phyloP scores from a whole-genome alignment of 2,797 vertebrate species.

The Otolemur crassicaudatus region DNA sequence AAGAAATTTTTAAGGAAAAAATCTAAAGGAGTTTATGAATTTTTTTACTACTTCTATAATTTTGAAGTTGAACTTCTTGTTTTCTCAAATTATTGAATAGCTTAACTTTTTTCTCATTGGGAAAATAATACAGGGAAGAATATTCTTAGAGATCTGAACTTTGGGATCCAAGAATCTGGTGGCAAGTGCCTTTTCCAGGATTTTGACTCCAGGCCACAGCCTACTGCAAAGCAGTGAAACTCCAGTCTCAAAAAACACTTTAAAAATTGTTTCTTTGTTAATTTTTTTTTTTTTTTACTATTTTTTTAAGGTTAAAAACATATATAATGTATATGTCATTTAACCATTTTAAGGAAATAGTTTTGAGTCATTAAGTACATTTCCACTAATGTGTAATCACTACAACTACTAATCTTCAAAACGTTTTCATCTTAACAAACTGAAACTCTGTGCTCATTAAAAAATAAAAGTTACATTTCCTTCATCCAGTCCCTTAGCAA shows the following conservation, averaged over 20 bases:
- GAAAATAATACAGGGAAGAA: background rate
- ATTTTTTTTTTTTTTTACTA: background rate
- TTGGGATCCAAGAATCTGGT: background rate
- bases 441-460: background rate
- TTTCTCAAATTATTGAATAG: conserved; percentile 22
- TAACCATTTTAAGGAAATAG: background rate
- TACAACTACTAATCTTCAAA: background rate
- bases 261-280: background rate
- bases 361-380: background rate
- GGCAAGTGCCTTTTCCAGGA: background rate
- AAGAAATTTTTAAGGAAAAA: conserved; percentile 5
- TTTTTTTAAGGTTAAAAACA: background rate
- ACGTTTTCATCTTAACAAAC: background rate
- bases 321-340: background rate
- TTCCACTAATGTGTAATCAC: background rate
- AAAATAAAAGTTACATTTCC: background rate
- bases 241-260: background rate
- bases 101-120: background rate
- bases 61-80: conserved; percentile 26
- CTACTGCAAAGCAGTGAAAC: background rate
- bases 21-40: background rate
- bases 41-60: conserved; percentile 52
- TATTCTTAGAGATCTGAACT: background rate
- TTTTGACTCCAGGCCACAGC: accelerated
- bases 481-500: accelerated